These are phyloP conservation scores for Melanostoma mellinum DNA, from an alignment of 2,888 invertebrate species.

Conservation along the genomic window DNA sequence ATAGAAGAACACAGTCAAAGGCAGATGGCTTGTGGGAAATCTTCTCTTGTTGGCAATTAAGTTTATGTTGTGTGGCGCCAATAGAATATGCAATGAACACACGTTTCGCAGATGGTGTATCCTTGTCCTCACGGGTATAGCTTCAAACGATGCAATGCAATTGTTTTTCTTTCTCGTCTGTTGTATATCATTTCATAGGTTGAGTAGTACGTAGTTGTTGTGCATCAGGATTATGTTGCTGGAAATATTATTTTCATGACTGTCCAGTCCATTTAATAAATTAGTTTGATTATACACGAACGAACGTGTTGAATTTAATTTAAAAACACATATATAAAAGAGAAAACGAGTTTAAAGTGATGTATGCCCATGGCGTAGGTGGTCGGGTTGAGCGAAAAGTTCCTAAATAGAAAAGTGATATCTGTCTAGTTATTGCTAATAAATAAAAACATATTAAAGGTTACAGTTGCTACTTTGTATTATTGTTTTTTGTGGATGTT, in stretches of 20 bases:
- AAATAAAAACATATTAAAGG: too few species aligned
- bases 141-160: slow-evolving; percentile 14
- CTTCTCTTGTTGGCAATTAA: slow-evolving; percentile 53
- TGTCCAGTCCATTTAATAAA: slow-evolving; percentile 55
- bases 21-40: slow-evolving; percentile 33
- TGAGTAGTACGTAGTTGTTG: not conserved
- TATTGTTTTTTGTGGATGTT: too few species aligned
- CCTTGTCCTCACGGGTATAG: slow-evolving; percentile 3
- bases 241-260: slow-evolving; percentile 16
- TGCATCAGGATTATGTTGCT: not conserved
- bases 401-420: too few species aligned
- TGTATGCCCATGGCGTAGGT: too few species aligned
- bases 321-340: slow-evolving; percentile 37
- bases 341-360: not conserved
- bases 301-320: slow-evolving; percentile 33
- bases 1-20: not conserved
- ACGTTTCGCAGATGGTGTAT: slow-evolving; percentile 28
- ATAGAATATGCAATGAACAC: slow-evolving; percentile 44
- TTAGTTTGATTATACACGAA: slow-evolving; percentile 47
- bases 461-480: too few species aligned
- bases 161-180: slow-evolving; percentile 43
- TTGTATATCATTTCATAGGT: too few species aligned
- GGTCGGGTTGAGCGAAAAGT: too few species aligned
- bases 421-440: too few species aligned
- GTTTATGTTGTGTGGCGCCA: slow-evolving; percentile 40